Evolutionary conservation across 1,140 invertebrate genomes (phyloP), one percentile per base, ranked within the genome.

Genomic region (Drosophila seguyi): DNA sequence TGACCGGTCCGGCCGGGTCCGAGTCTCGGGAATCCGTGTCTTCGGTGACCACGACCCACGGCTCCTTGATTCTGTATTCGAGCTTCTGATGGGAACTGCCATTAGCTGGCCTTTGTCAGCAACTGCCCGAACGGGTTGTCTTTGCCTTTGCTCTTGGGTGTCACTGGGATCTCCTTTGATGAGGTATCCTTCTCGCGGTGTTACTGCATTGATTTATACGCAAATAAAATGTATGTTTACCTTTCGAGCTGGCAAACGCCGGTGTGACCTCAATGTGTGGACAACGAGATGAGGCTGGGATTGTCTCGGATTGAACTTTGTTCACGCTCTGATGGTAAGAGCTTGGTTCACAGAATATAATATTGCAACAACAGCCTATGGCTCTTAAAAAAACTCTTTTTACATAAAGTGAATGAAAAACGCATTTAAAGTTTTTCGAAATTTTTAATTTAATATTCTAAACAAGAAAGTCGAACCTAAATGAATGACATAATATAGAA

Each of bases 1-100:
- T 92, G 91, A 92, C 91, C 91, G 82, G 91, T 88, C 88, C 71
- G 50, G 85, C 84, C 82, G 67, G 60, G 73, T 75, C 73, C 71
- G 59, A 86, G 18, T 57, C 66, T 78, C 39, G 39, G 34, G 20
- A 52, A 73, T 36, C 38, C 50, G 52, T 75, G 80, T 88, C 81
- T 88, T 78, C 57, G 73, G 81, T 88, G 85, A 88, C 85, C 85
- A 90, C 74, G 75, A 73, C 48, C 52, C 45, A 29, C 18, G 29
- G 25, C 41, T 50, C 55, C 53, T 56, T 16, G 50, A 16, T 22
- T 55, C 20, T 38, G 20, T 38, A 1, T n/a, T 55, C 4, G 11
- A 22, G 34, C 39, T 57, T 47, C 45, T 68, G 65, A 82, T 90
- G 85, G 81, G 86, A 90, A 86, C 87, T 90, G 72, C 76, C 85